These are phyloP conservation scores for Phengaris arion DNA, from an alignment of 2,888 invertebrate species.

Conservation along the genomic window DNA sequence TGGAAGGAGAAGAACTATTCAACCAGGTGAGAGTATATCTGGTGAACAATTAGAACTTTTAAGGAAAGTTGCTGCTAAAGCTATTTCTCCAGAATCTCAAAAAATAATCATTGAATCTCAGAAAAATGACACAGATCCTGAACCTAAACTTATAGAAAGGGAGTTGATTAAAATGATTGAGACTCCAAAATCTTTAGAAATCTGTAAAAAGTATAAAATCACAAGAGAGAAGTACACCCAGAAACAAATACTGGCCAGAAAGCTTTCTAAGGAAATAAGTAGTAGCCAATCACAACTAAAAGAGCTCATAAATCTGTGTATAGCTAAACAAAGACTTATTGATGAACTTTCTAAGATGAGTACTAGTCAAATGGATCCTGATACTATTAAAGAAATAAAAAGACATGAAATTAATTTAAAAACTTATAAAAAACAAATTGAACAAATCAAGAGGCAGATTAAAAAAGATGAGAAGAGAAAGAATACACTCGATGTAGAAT, in stretches of 20 bases:
- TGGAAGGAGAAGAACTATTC: conserved; percentile 78
- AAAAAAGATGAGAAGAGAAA: conserved; percentile 87
- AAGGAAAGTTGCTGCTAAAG: conserved; percentile 80
- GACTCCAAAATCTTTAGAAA: conserved; percentile 70
- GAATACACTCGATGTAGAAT: conserved; percentile 83
- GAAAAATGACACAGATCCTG: conserved; percentile 76
- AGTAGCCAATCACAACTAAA: conserved; percentile 84
- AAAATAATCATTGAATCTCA: conserved; percentile 79
- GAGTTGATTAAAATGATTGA: conserved; percentile 77
- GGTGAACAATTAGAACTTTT: conserved; percentile 80
- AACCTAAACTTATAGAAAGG: conserved; percentile 76
- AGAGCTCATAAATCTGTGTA: conserved; percentile 84
- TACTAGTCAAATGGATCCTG: conserved; percentile 75
- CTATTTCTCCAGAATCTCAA: conserved; percentile 74
- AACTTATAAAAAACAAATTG: conserved; percentile 87
- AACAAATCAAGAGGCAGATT: conserved; percentile 85
- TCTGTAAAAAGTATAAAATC: conserved; percentile 76
- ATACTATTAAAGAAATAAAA: conserved; percentile 82
- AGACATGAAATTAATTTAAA: conserved; percentile 86
- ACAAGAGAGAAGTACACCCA: conserved; percentile 74
- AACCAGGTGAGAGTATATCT: conserved; percentile 81
- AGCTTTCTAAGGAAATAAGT: conserved; percentile 80
- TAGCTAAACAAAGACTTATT: conserved; percentile 85
- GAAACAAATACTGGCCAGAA: conserved; percentile 70
- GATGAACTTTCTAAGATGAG: conserved; percentile 80